These are phyloP conservation scores for Eupithecia subfuscata DNA, from an alignment of 2,888 invertebrate genomes.

Conservation along the genomic window DNA sequence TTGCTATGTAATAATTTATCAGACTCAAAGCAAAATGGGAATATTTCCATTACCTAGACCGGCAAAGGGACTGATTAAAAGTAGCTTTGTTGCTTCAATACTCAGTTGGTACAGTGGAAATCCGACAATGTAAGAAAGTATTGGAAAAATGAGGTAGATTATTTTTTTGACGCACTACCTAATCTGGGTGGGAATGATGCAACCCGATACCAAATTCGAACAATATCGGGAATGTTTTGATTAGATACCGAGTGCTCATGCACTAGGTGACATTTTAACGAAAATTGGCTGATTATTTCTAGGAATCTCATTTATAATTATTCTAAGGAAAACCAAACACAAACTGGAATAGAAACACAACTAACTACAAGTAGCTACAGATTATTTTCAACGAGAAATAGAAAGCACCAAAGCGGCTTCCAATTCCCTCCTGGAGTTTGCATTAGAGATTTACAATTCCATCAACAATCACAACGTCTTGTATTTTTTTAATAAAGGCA, in stretches of 20 bases:
- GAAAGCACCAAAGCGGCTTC: background rate
- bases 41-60: slow-evolving; percentile 45
- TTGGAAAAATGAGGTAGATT: background rate
- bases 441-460: slow-evolving; percentile 30
- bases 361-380: background rate
- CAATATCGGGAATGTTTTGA: background rate
- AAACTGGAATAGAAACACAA: background rate
- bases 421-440: slow-evolving; percentile 26
- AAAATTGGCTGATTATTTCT: background rate
- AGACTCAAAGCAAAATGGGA: slow-evolving; percentile 17
- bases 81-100: slow-evolving; percentile 66
- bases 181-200: background rate
- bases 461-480: slow-evolving; percentile 25
- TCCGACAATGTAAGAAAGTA: slow-evolving; percentile 31
- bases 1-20: slow-evolving; percentile 11
- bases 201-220: background rate
- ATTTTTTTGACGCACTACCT: background rate
- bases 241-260: background rate
- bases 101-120: slow-evolving; percentile 49
- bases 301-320: background rate
- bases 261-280: background rate
- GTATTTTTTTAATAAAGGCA: slow-evolving; percentile 57
- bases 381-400: slow-evolving; percentile 1
- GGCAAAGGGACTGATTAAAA: slow-evolving; percentile 80
- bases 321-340: background rate